Evolutionary conservation across 2,888 invertebrate genomes (phyloP), one percentile per base, ranked within the genome.

Genomic region (Macrosoma leucophasiata): DNA sequence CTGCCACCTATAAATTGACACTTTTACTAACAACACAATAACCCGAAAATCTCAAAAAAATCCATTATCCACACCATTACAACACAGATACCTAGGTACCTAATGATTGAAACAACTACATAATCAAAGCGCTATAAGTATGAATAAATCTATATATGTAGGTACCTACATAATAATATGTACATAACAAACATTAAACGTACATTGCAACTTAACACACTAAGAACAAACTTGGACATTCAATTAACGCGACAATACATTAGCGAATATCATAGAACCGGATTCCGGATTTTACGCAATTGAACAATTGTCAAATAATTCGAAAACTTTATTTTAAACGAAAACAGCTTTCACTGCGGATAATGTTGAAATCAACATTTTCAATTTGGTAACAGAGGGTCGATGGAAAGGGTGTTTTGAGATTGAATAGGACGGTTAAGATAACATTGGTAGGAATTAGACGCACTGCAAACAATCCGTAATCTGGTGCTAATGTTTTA

Each of bases 211-310:
- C 17, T 7, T 29, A 14, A 21, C 11, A 22, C 29, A 4, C 11
- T 11, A 2, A 15, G 21, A 22, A 22, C 12, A 29, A 5, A 22
- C 10, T 20, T 20, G 13, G 15, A 33, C 9, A 21, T 18, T 18
- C 9, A 20, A 33, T 18, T 13, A 22, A 10, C 7, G 4, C 14
- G 14, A 21, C 20, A 17, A 29, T 14, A 29, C 4, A 29, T 11
- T 14, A 8, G 15, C 25, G 10, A 26, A 17, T 35, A 17, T 17
- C 21, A 28, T 30, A 23, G 21, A 27, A 46, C 46, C 32, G 48
- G 58, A 66, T 60, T 60, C 61, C n/a, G n/a, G 65, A 73, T 73
- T 72, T 65, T 58, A 63, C 66, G 67, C 62, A 29, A 43, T 41
- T 39, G 48, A 47, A 48, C 43, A 40, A 38, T 33, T 24, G 18